These are phyloP conservation scores for Gavialis gangeticus DNA, from an alignment of 2,113 vertebrate species.

Conservation along the genomic window DNA sequence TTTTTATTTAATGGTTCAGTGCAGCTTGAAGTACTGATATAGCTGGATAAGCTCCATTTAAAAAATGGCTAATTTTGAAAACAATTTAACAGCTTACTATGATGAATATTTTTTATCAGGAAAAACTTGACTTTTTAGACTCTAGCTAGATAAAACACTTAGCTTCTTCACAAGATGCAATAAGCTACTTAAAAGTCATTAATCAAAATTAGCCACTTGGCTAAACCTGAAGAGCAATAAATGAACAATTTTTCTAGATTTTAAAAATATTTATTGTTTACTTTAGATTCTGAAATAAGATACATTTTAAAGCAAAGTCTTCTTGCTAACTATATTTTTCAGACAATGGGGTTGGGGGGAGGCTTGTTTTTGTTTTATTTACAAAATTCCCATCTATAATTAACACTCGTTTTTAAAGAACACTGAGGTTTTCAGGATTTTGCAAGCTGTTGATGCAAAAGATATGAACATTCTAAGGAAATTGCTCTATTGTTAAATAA, in stretches of 20 bases:
- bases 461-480: background rate
- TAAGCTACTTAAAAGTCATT: background rate
- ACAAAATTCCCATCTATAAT: background rate
- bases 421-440: constrained; percentile 25
- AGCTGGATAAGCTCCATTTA: constrained; percentile 92
- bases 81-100: constrained; percentile 85
- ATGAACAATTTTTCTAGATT: background rate
- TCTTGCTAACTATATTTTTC: too few relatives aligned
- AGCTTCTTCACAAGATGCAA: background rate
- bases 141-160: background rate
- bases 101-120: constrained; percentile 59
- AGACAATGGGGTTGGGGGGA: too few relatives aligned
- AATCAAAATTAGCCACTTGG: background rate
- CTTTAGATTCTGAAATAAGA: fast-evolving
- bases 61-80: constrained; percentile 90
- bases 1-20: constrained; percentile 96
- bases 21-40: constrained; percentile 90
- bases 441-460: constrained; percentile 4
- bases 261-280: background rate
- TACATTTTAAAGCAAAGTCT: background rate
- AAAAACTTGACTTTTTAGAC: constrained; percentile 45
- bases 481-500: background rate
- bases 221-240: background rate
- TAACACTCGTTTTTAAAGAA: constrained; percentile 47
- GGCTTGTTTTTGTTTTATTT: too few relatives aligned